phyloP scores from a whole-genome alignment of 35 echinoderm and acorn worm genomes.

The Holothuria glaberrima region DNA sequence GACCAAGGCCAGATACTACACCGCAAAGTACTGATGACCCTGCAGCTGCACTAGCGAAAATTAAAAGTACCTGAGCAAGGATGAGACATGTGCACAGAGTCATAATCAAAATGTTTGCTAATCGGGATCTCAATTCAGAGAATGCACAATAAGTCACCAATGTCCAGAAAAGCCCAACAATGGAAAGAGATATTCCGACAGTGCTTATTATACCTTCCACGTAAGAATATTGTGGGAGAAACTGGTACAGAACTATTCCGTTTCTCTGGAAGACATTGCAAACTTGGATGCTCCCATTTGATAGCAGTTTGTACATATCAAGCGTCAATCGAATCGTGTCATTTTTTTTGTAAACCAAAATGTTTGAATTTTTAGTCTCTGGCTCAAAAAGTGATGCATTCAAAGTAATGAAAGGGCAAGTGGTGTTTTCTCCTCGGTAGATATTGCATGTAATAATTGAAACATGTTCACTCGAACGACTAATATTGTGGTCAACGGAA shows the following conservation, averaged over 20 bases:
- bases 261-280: neutral
- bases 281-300: conserved; percentile 22
- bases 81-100: neutral
- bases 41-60: neutral
- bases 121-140: too few relatives aligned
- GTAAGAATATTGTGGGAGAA: conserved; percentile 8
- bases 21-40: neutral
- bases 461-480: neutral
- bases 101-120: neutral
- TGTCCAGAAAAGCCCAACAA: neutral
- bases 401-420: neutral
- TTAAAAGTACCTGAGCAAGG: conserved; percentile 1
- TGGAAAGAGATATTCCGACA: neutral
- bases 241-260: neutral
- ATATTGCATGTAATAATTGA: neutral
- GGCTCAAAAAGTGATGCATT: neutral
- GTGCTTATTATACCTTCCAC: neutral
- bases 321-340: neutral
- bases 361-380: neutral
- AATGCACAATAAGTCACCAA: conserved; percentile 5
- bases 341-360: neutral
- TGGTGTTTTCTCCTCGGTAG: neutral
- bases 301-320: conserved; percentile 17
- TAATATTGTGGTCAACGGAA: neutral
- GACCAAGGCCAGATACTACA: neutral